phyloP scores from a whole-genome alignment of 1,140 invertebrate species.

The Trichoplusia ni region DNA sequence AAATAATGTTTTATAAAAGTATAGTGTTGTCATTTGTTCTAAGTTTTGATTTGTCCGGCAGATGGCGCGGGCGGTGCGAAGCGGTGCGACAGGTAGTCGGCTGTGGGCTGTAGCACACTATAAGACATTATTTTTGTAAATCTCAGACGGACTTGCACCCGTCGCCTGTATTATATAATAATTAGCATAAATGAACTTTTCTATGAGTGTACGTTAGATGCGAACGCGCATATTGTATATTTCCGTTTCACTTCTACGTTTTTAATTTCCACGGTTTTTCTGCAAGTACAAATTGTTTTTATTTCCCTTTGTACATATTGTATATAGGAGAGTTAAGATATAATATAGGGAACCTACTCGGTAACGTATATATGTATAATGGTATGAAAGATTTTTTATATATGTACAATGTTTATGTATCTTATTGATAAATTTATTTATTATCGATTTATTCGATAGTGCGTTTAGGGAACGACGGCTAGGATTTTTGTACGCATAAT shows the following conservation, averaged over 20 bases:
- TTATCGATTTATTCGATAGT: constrained; percentile 60
- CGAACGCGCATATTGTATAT: constrained; percentile 51
- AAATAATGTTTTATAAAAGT: background rate
- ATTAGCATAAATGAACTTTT: constrained; percentile 52
- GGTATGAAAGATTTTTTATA: constrained; percentile 70
- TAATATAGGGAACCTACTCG: constrained; percentile 45
- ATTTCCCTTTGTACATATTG: constrained; percentile 78
- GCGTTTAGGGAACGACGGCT: constrained; percentile 59
- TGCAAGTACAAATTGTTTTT: constrained; percentile 81
- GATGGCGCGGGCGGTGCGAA: constrained; percentile 47
- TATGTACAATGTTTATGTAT: constrained; percentile 70
- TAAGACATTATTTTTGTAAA: constrained; percentile 62
- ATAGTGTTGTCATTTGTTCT: constrained; percentile 26
- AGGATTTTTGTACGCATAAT: constrained; percentile 78
- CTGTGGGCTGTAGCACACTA: constrained; percentile 35
- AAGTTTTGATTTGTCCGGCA: constrained; percentile 38
- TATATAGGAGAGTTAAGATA: constrained; percentile 69
- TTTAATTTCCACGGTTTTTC: constrained; percentile 68
- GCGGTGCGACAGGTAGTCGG: constrained; percentile 64
- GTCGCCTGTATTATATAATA: constrained; percentile 56
- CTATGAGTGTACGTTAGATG: constrained; percentile 45
- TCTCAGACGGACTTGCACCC: constrained; percentile 47
- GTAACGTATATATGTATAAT: constrained; percentile 64
- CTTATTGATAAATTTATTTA: constrained; percentile 68
- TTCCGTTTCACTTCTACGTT: constrained; percentile 50